Evolutionary conservation across 2,113 vertebrate genomes (phyloP), one percentile per base, ranked within the genome.

Genomic region (Atherinomorus stipes): DNA sequence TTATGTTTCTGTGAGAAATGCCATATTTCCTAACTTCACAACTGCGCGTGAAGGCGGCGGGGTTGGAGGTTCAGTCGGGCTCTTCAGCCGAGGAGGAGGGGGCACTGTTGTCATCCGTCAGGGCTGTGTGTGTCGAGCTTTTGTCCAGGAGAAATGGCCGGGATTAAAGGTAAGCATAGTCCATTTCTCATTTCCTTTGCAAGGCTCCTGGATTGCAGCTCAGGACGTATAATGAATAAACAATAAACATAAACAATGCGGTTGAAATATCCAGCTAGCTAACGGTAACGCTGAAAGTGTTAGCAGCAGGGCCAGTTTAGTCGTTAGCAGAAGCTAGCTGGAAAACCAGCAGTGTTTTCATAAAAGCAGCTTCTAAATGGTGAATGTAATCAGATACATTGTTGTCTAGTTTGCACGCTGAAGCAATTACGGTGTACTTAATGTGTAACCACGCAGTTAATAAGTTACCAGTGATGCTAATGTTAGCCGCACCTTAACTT

Each of bases 131-230:
- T 78, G 88, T 80, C 80, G 62, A 81, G 86, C 81, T 89, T 78
- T 88, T 90, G 89, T 87, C 78, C 78, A 73, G 60, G 60, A 81
- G 80, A 89, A 81, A 94, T 94, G 94, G 94, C 94, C 63, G 94
- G 94, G 58, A 94, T 94, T 87, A 94, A 94, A 93, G 93, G 94
- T 94, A 74, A 78, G 76, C 9, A 11, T n/a, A 12, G 1, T n/a
- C 1, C 25, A 19, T 4, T 42, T 22, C 34, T 25, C 0, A 6
- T 19, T 50, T 4, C 0, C 3, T 11, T 1, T 1, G 16, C 1
- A 18, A 23, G 22, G 9, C 18, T n/a, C 18, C 13, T 49, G 1
- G 49, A 64, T 15, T 38, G 9, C 13, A 7, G 7, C 18, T 22
- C 37, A 11, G 11, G n/a, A 38, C 1, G 4, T 23, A 0, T 12